phyloP scores from a whole-genome alignment of 2,888 invertebrate genomes.

The Hartigia nigra region DNA sequence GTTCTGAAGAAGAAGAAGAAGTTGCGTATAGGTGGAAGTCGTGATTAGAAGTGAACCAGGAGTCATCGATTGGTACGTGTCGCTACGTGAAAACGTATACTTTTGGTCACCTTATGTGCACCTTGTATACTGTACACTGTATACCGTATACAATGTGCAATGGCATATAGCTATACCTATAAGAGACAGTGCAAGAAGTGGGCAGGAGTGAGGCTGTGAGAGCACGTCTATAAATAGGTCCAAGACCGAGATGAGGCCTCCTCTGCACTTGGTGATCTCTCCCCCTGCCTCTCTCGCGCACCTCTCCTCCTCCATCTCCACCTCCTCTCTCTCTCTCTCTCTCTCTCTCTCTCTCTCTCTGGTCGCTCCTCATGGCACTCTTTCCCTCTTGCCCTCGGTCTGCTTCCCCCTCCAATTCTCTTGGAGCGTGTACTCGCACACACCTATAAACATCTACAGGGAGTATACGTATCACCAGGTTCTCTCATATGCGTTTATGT shows the following conservation, averaged over 20 bases:
- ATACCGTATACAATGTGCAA: constrained; percentile 32
- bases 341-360: constrained; percentile 20
- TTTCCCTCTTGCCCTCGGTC: constrained; percentile 11
- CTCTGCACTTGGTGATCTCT: constrained; percentile 55
- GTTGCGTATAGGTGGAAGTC: background rate
- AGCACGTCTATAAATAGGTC: constrained; percentile 64
- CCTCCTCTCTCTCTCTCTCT: constrained; percentile 22
- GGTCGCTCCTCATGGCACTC: constrained; percentile 1
- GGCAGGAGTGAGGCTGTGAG: constrained; percentile 63
- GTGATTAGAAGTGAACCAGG: constrained; percentile 1
- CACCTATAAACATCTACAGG: constrained; percentile 17
- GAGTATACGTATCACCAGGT: background rate
- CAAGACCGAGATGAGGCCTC: constrained; percentile 60
- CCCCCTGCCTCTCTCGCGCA: constrained; percentile 16
- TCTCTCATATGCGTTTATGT: constrained; percentile 21
- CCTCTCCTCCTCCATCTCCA: constrained; percentile 20
- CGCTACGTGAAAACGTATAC: constrained; percentile 34
- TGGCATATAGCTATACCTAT: constrained; percentile 28
- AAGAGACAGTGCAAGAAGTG: constrained; percentile 58
- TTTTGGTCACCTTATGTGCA: constrained; percentile 28
- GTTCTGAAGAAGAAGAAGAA: background rate
- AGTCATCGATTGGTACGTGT: constrained; percentile 8
- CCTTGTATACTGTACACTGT: background rate
- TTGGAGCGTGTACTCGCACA: constrained; percentile 15
- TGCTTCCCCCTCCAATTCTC: constrained; percentile 11